phyloP scores from a whole-genome alignment of 2,113 vertebrate genomes.

The rabbit (Oryctolagus cuniculus) region DNA sequence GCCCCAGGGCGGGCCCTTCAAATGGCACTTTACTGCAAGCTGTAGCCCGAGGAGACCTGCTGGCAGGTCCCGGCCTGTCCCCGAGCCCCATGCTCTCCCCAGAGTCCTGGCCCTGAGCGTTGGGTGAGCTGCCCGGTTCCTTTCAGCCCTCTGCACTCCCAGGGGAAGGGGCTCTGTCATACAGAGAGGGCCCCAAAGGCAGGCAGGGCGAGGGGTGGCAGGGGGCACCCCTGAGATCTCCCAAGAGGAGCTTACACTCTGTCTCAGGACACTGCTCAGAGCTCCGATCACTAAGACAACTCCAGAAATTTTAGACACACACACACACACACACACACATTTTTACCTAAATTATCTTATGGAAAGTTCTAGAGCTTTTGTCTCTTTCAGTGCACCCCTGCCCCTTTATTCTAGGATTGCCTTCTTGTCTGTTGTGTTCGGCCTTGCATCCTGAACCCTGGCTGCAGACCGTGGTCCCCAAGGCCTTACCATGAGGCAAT shows the following conservation, averaged over 20 bases:
- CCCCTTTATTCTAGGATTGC: not conserved
- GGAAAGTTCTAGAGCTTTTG: not conserved
- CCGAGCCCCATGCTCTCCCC: not conserved
- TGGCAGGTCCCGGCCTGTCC: not conserved
- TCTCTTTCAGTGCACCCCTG: not conserved
- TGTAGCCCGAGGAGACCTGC: not conserved
- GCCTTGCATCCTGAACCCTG: not conserved
- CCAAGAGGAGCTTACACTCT: not conserved
- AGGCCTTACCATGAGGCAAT: not conserved
- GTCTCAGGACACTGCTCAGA: not conserved
- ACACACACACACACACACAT: not conserved
- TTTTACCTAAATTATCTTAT: not conserved
- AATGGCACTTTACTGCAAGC: slow-evolving; percentile 16
- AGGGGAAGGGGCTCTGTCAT: not conserved
- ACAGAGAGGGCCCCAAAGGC: not conserved
- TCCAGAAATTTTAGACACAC: not conserved
- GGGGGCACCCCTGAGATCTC: not conserved
- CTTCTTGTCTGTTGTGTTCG: not conserved
- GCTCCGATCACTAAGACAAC: not conserved
- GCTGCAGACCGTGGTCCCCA: not conserved
- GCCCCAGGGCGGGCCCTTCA: not conserved
- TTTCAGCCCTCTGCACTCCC: not conserved
- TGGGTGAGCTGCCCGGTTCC: not conserved
- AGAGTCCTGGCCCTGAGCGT: not conserved
- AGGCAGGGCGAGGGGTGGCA: not conserved